Percentiles rank a stretch among this genome's conserved stretches.
Evolutionary conservation across 2,888 invertebrate species (phyloP).

Genomic region (Cecidostiba fungosa): DNA sequence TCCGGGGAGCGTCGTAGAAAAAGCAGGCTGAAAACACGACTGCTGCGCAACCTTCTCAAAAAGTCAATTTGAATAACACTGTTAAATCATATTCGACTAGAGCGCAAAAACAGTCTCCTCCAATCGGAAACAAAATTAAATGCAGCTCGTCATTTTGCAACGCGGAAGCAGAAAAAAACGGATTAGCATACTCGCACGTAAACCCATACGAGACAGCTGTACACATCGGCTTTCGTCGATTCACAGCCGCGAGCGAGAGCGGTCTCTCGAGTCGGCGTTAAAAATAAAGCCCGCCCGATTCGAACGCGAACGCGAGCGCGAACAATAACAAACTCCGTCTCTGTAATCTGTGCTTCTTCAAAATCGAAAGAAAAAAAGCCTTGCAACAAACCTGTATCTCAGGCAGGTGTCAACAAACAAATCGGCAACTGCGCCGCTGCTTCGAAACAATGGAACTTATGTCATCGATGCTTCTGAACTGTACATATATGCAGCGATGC

Average conservation of each 20-base stretch:
- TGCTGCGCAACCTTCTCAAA: too few relatives aligned
- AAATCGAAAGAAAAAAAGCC: background rate
- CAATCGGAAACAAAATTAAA: background rate
- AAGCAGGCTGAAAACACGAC: background rate
- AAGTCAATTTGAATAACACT: too few relatives aligned
- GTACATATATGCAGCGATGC: background rate
- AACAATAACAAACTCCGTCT: background rate
- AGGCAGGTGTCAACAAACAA: background rate
- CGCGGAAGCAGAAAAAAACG: background rate
- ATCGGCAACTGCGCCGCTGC: background rate
- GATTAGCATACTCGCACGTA: background rate
- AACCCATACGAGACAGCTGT: too few relatives aligned
- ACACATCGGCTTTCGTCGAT: too few relatives aligned
- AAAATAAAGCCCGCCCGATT: constrained; percentile 6
- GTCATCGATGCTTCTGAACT: background rate
- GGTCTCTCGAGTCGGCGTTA: background rate
- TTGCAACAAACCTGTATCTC: background rate
- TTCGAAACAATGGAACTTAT: background rate
- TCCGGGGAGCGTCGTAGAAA: background rate
- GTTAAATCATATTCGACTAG: too few relatives aligned
- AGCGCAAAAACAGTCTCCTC: too few relatives aligned
- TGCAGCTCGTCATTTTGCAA: background rate
- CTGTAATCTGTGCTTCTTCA: background rate
- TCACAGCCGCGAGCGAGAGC: too few relatives aligned
- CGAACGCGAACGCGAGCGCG: background rate